These are phyloP conservation scores for Grallaria varia DNA, from an alignment of 2,113 vertebrate genomes.

Conservation along the genomic window DNA sequence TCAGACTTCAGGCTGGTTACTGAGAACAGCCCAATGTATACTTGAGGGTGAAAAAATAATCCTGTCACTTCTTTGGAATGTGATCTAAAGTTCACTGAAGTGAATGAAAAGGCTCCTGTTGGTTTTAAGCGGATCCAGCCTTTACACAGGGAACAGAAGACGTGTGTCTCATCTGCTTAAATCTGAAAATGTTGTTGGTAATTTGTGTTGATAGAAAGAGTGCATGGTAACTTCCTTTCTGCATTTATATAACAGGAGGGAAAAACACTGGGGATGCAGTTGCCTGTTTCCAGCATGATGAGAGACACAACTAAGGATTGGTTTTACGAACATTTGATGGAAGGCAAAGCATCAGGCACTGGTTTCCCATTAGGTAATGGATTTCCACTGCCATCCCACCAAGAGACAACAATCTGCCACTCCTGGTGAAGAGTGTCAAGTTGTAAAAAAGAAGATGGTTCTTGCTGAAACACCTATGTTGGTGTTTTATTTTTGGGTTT, in stretches of 20 bases:
- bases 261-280: slow-evolving; percentile 73
- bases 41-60: slow-evolving; percentile 58
- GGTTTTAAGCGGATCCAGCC: slow-evolving; percentile 28
- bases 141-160: slow-evolving; percentile 70
- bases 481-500: slow-evolving; percentile 69
- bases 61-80: slow-evolving; percentile 59
- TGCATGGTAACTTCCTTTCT: slow-evolving; percentile 72
- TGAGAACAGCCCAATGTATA: slow-evolving; percentile 39
- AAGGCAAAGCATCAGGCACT: slow-evolving; percentile 72
- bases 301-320: slow-evolving; percentile 73
- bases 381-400: slow-evolving; percentile 73
- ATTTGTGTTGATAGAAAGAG: slow-evolving; percentile 75
- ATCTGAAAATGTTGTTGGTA: slow-evolving; percentile 73
- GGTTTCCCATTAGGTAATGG: slow-evolving; percentile 70
- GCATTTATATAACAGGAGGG: slow-evolving; percentile 71
- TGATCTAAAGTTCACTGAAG: slow-evolving; percentile 47
- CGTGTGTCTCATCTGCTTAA: slow-evolving; percentile 62
- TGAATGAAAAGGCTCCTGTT: slow-evolving; percentile 56
- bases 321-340: slow-evolving; percentile 77
- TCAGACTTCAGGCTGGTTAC: slow-evolving; percentile 30
- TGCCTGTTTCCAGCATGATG: slow-evolving; percentile 75
- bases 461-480: slow-evolving; percentile 56
- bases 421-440: slow-evolving; percentile 72
- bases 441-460: slow-evolving; percentile 64
- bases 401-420: slow-evolving; percentile 73